Evolutionary conservation across 1,140 invertebrate species (phyloP), one percentile per base, ranked within the genome.

Genomic region (Drosophila truncata): DNA sequence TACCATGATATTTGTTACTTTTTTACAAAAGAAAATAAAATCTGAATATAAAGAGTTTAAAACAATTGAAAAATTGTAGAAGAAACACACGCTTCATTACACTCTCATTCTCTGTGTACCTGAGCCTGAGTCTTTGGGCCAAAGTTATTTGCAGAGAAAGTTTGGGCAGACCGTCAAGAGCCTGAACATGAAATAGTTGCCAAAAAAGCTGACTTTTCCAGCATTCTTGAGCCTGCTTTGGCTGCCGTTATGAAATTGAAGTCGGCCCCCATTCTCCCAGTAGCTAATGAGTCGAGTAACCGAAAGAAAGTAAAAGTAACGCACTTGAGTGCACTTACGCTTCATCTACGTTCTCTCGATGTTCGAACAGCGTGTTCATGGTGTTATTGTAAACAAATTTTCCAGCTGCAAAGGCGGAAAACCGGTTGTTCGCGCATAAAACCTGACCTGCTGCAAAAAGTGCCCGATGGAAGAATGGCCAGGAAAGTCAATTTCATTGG

Each of bases 81-180:
- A 50, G 23, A 16, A 27, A 27, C 4, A 5, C 1, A 29, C 6
- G 5, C 49, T 18, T 18, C 7, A 11, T 4, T 20, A 31, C n/a
- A 50, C 27, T 31, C 13, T 50, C n/a, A 18, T 50, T 14, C 37
- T 62, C 10, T 61, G 62, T 59, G 58, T 59, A 39, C 39, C 71
- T n/a, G 39, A 50, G 61, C 57, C 60, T 57, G 60, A 59, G 62
- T 78, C 65, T 74, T 46, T 64, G 64, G 62, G 49, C 44, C 44
- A 82, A 85, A 87, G 70, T 80, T 87, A 87, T 87, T 67, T 37
- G 55, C 84, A 83, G 83, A 71, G 83, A 87, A 87, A 87, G 83
- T 88, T 87, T 78, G 10, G 27, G 52, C 73, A 64, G 37, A 55
- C 59, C 63, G 66, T 76, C 79, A 79, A 79, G 74, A 86, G 77